These are phyloP conservation scores for Araneus ventricosus DNA, from an alignment of 1,140 invertebrate genomes.

Conservation along the genomic window DNA sequence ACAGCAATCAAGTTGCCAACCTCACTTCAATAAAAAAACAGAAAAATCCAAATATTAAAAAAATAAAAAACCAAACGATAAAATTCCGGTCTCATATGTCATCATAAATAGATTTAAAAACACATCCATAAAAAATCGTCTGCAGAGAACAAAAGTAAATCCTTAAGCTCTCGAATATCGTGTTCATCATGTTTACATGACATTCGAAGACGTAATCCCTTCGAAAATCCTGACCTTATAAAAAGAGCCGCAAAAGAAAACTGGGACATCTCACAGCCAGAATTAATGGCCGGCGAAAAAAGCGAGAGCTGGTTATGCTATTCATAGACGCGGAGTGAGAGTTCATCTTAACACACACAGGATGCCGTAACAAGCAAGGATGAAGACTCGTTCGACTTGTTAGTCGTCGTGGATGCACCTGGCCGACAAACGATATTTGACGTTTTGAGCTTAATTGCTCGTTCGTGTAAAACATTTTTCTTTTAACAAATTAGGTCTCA, in stretches of 20 bases:
- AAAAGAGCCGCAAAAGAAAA: background rate
- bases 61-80: background rate
- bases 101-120: background rate
- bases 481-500: background rate
- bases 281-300: background rate
- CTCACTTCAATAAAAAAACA: too few relatives aligned
- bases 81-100: background rate
- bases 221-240: conserved; percentile 1
- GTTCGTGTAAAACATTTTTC: background rate
- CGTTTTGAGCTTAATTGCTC: conserved; percentile 26
- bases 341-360: background rate
- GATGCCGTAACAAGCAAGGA: background rate
- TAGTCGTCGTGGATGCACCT: background rate
- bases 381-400: conserved; percentile 12
- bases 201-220: background rate
- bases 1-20: too few relatives aligned
- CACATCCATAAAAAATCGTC: too few relatives aligned
- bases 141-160: background rate
- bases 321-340: conserved; percentile 14
- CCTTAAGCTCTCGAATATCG: background rate
- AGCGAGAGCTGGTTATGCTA: conserved; percentile 24
- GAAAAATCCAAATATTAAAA: too few relatives aligned
- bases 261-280: background rate
- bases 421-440: background rate
- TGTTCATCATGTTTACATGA: conserved; percentile 18